Evolutionary conservation across 2,888 invertebrate genomes (phyloP).

Genomic region (Epirrhoe alternata): DNA sequence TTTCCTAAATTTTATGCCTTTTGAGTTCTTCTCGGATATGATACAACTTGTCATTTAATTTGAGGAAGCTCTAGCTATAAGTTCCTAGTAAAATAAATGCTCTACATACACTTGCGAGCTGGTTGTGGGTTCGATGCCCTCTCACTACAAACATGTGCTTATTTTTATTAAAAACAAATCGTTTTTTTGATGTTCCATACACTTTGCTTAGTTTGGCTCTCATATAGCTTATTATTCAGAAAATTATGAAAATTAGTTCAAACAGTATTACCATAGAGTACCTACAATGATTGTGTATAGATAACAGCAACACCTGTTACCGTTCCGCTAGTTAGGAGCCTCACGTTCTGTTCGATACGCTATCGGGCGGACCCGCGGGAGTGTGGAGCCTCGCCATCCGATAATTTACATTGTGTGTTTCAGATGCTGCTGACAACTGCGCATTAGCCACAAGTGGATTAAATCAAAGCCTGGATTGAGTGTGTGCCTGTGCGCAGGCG

Average conservation of each 20-base stretch:
- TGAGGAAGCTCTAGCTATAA: no score
- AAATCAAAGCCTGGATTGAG: conserved; percentile 68
- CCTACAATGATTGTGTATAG: conserved; percentile 20
- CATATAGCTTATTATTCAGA: neutral
- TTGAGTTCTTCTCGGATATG: neutral
- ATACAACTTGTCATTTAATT: no score
- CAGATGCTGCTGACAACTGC: conserved; percentile 50
- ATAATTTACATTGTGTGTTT: conserved; percentile 43
- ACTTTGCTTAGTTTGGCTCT: no score
- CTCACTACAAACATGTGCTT: no score
- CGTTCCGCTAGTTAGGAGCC: conserved; percentile 38
- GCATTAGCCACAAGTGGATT: conserved; percentile 56
- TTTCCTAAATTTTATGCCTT: neutral
- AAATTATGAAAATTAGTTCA: neutral
- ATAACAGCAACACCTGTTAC: conserved; percentile 38
- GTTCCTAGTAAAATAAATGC: no score
- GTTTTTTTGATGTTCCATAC: no score
- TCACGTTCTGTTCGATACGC: conserved; percentile 32
- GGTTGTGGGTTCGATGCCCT: no score
- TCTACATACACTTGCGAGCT: no score
- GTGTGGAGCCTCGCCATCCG: conserved; percentile 7
- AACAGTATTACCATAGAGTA: conserved; percentile 15
- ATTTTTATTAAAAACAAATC: no score
- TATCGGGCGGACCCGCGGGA: conserved; percentile 11
- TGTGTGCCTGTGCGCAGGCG: conserved; percentile 43